Conservation (phyloP, 2,888 invertebrate genomes). For the Falcaria lacertinaria region DNA sequence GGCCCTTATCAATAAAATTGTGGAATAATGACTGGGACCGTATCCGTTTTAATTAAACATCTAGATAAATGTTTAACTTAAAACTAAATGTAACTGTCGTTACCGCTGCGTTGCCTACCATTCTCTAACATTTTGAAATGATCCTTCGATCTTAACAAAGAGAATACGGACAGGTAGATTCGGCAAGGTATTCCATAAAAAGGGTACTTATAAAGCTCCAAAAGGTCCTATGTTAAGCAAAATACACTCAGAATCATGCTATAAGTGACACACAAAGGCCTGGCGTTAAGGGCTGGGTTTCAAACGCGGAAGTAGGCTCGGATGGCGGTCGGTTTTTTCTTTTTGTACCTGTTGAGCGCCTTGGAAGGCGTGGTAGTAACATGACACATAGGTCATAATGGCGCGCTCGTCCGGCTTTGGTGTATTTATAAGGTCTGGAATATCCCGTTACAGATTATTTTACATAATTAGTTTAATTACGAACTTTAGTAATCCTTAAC, state of each 20-base stretch:
- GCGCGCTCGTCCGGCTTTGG: constrained; percentile 99
- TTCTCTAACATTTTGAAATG: neutral
- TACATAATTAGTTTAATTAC: constrained; percentile 8
- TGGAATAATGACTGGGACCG: no score
- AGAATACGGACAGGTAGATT: neutral
- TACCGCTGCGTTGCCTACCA: no score
- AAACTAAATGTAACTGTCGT: no score
- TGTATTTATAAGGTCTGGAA: constrained; percentile 99
- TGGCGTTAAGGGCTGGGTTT: constrained; percentile 64
- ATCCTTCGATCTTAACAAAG: neutral
- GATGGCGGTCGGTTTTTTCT: constrained; percentile 51
- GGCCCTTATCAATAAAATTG: neutral
- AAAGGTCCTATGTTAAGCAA: constrained; percentile 24
- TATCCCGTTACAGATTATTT: constrained; percentile 45
- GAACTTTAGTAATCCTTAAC: no score
- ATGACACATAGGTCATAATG: constrained; percentile 99
- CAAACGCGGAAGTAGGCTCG: constrained; percentile 42
- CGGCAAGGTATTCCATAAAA: neutral
- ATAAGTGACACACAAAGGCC: constrained; percentile 74
- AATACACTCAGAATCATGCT: constrained; percentile 61
- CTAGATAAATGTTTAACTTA: no score
- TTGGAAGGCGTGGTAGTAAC: constrained; percentile 99
- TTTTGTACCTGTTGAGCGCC: constrained; percentile 96
- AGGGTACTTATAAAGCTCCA: constrained; percentile 11
- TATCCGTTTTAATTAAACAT: no score